Conservation (phyloP, 2,797 vertebrate genomes). For the Geotria australis region DNA sequence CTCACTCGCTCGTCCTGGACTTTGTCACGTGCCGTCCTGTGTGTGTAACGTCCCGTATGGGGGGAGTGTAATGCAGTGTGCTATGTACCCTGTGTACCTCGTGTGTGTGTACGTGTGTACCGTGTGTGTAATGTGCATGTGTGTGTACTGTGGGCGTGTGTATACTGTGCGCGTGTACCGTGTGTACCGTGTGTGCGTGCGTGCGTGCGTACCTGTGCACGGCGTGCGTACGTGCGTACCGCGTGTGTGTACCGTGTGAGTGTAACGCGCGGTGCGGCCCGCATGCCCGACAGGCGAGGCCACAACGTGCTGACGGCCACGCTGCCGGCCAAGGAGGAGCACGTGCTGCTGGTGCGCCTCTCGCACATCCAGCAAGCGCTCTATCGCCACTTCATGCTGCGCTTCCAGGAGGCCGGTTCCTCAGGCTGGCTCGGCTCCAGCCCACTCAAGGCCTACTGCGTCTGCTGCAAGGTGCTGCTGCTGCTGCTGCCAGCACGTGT, state of each 20-base stretch:
- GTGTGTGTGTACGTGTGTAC: no score
- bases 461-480: conserved; percentile 63
- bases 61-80: no score
- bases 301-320: conserved; percentile 67
- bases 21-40: no score
- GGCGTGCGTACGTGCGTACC: no score
- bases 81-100: no score
- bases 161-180: no score
- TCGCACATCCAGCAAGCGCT: conserved; percentile 70
- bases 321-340: conserved; percentile 68
- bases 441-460: conserved; percentile 91
- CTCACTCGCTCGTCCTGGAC: no score
- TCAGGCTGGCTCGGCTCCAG: conserved; percentile 89
- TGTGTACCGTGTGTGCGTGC: no score
- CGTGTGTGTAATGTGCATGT: no score
- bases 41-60: no score
- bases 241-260: background rate
- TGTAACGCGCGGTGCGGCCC: background rate
- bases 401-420: conserved; percentile 79
- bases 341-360: conserved; percentile 73
- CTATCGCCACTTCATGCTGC: conserved; percentile 87
- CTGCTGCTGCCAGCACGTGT: background rate
- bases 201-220: no score
- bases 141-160: no score
- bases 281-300: conserved; percentile 28